A percentile compares a stretch with the other conserved stretches of the same genome.
phyloP scores from a whole-genome alignment of 2,888 invertebrate species.

The Eupithecia dodoneata region DNA sequence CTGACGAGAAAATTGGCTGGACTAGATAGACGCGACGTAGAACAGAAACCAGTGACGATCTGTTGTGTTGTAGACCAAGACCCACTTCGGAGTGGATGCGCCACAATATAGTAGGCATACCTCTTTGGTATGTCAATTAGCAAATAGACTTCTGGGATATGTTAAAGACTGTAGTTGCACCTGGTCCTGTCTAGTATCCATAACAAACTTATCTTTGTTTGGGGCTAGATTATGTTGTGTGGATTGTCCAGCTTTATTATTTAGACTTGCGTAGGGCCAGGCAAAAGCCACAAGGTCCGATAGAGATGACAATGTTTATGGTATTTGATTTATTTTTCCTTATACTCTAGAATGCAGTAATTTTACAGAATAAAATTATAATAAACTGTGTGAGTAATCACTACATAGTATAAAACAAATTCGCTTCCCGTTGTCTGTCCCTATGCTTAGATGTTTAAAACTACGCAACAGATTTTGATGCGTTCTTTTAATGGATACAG shows the following conservation, averaged over 20 bases:
- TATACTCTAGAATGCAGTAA: neutral
- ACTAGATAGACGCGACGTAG: neutral
- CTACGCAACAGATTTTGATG: too few relatives aligned
- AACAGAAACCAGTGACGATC: neutral
- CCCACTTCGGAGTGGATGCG: neutral
- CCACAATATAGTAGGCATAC: neutral
- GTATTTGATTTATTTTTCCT: neutral
- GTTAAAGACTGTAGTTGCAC: neutral
- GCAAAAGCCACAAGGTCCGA: too few relatives aligned
- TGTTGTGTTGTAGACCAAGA: neutral
- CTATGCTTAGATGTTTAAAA: too few relatives aligned
- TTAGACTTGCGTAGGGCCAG: neutral
- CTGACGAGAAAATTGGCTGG: neutral
- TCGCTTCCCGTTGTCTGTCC: too few relatives aligned
- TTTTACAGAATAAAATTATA: neutral
- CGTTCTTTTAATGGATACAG: too few relatives aligned
- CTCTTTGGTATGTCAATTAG: neutral
- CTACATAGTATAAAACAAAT: too few relatives aligned
- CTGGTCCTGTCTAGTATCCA: neutral
- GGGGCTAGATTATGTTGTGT: neutral
- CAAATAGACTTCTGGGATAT: neutral
- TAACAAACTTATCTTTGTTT: neutral
- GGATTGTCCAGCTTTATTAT: neutral
- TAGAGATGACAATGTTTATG: neutral
- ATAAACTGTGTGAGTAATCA: neutral